Evolutionary conservation across 1,140 invertebrate species (phyloP), one percentile per base, ranked within the genome.

Genomic region (Tetramorium parvispinum): DNA sequence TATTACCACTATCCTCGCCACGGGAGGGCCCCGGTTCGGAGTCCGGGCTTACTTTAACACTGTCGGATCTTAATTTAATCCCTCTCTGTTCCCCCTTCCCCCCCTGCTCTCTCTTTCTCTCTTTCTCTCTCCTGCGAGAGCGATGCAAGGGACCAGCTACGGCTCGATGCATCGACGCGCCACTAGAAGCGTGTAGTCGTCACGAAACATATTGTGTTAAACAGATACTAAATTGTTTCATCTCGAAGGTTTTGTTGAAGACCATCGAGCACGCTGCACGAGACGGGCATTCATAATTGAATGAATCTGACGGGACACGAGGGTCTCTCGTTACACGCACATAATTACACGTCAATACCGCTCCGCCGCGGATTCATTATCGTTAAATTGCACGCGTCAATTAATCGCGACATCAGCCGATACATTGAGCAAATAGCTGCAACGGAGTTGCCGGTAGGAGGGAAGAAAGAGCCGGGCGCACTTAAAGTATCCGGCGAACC

Each of bases 1-100:
- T 82, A 90, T 89, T 87, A 91, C 86, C 71, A 87, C 83, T 88
- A 46, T 65, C 77, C 66, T 85, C 91, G 55, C 91, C 53, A 61
- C 91, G 40, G 91, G 91, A 66, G 91, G 91, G 57, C 91, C 13
- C 61, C 55, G 32, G 49, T 43, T 16, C 75, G 51, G 51, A 49
- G 51, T 18, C 27, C 88, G 57, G 85, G 77, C 57, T 91, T 91
- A 91, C 87, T 90, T 91, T 91, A 90, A 78, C 91, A 90, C 88
- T 89, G 88, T 90, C 63, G 83, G 90, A 86, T 89, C 87, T 89
- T 91, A 91, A 91, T 91, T 91, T 91, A 91, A 91, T 91, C 68
- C 87, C 13, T 61, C 21, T 40, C 59, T 57, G 51, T 7, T 18
- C 16, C 13, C n/a, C 7, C 11, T 3, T 11, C 11, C 32, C 5